These are phyloP conservation scores for Melanophora roralis DNA, from an alignment of 2,888 invertebrate species.

Conservation along the genomic window DNA sequence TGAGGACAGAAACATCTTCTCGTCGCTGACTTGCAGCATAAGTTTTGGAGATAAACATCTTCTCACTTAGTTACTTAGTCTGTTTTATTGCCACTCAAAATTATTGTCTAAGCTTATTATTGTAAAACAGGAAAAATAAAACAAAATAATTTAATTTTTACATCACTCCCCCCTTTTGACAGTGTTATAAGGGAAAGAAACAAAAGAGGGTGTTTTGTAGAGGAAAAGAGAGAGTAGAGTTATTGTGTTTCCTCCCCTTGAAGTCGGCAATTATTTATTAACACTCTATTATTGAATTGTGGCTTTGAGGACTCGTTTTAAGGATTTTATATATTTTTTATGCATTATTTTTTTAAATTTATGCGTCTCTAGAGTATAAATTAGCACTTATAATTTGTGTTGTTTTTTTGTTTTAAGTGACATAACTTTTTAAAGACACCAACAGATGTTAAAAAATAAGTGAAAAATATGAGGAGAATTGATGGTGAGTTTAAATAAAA, in stretches of 20 bases:
- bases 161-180: constrained; percentile 24
- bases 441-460: constrained; percentile 49
- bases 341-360: constrained; percentile 28
- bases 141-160: constrained; percentile 17
- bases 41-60: constrained; percentile 44
- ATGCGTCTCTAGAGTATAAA: constrained; percentile 58
- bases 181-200: too few relatives aligned
- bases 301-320: constrained; percentile 47
- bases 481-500: neutral
- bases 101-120: constrained; percentile 19
- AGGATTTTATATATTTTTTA: constrained; percentile 15
- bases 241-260: constrained; percentile 32
- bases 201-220: too few relatives aligned
- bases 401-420: constrained; percentile 6
- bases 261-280: constrained; percentile 52
- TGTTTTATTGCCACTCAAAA: constrained; percentile 25
- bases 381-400: constrained; percentile 49
- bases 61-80: neutral
- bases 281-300: constrained; percentile 52
- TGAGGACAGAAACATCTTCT: neutral
- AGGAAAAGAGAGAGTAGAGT: neutral
- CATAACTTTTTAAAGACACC: neutral
- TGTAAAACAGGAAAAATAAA: neutral
- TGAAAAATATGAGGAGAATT: neutral
- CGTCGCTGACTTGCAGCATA: constrained; percentile 44